These are phyloP conservation scores for Nyctereutes procyonoides DNA, from an alignment of 2,113 vertebrate species.

Conservation along the genomic window DNA sequence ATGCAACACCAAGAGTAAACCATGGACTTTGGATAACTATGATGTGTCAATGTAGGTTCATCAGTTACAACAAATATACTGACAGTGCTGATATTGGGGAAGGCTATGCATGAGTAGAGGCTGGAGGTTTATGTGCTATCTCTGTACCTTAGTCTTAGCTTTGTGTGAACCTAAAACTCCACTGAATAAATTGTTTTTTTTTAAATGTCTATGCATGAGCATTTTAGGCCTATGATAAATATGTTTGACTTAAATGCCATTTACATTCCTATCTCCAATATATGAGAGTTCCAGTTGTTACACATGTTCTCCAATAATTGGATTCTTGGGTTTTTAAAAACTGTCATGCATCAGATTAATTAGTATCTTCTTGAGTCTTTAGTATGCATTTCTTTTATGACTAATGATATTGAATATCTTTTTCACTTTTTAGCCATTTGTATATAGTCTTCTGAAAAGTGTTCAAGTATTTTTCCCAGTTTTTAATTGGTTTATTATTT, in stretches of 20 bases:
- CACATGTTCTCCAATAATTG: neutral
- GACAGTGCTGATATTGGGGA: neutral
- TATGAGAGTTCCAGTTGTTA: neutral
- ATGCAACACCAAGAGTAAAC: neutral
- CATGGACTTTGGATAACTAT: neutral
- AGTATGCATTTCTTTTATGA: neutral
- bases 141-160: neutral
- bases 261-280: neutral
- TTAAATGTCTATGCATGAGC: neutral
- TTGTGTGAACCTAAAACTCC: neutral
- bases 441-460: neutral
- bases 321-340: neutral
- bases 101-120: neutral
- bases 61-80: neutral
- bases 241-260: neutral
- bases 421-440: neutral
- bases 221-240: neutral
- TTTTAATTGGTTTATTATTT: neutral
- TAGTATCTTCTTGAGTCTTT: neutral
- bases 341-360: neutral
- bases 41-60: neutral
- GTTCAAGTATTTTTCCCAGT: neutral
- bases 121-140: neutral
- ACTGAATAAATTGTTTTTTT: neutral
- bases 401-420: neutral